phyloP scores from a whole-genome alignment of 2,797 vertebrate species.

The Spondyliosoma cantharus region DNA sequence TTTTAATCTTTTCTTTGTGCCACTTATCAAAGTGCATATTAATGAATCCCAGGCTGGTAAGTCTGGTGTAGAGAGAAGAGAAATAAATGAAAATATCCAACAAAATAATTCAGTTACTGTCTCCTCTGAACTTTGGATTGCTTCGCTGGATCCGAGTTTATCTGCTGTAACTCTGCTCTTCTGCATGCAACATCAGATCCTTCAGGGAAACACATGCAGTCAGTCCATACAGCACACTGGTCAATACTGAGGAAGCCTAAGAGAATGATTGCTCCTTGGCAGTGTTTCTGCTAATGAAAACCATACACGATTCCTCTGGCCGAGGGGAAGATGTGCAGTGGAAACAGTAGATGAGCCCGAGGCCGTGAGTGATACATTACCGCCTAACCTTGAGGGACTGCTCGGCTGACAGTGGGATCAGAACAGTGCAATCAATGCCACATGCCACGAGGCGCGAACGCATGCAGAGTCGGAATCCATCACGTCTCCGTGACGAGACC shows the following conservation, averaged over 20 bases:
- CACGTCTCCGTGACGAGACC: slow-evolving; percentile 65
- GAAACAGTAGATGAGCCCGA: slow-evolving; percentile 76
- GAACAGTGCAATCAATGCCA: slow-evolving; percentile 76
- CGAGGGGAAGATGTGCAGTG: slow-evolving; percentile 72
- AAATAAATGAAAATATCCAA: slow-evolving; percentile 13
- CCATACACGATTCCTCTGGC: slow-evolving; percentile 59
- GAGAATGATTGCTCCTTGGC: slow-evolving; percentile 70
- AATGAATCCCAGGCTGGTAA: slow-evolving; percentile 10
- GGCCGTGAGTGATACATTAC: slow-evolving; percentile 74
- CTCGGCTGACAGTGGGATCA: slow-evolving; percentile 69
- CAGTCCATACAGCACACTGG: slow-evolving; percentile 31
- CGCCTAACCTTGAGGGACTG: slow-evolving; percentile 72
- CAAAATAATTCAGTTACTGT: slow-evolving; percentile 20
- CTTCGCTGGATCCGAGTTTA: slow-evolving; percentile 16
- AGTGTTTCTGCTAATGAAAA: slow-evolving; percentile 75
- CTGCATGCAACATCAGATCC: slow-evolving; percentile 41
- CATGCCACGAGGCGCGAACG: slow-evolving; percentile 62
- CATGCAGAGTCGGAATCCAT: slow-evolving; percentile 68
- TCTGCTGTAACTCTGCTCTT: slow-evolving; percentile 28
- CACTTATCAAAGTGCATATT: slow-evolving; percentile 44
- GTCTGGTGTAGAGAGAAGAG: not conserved
- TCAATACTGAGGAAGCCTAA: slow-evolving; percentile 50
- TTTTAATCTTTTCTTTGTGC: not conserved
- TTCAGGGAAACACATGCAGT: slow-evolving; percentile 50
- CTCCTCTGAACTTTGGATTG: slow-evolving; percentile 9